phyloP scores from a whole-genome alignment of 2,888 invertebrate genomes.

The Cataglyphis albicans region DNA sequence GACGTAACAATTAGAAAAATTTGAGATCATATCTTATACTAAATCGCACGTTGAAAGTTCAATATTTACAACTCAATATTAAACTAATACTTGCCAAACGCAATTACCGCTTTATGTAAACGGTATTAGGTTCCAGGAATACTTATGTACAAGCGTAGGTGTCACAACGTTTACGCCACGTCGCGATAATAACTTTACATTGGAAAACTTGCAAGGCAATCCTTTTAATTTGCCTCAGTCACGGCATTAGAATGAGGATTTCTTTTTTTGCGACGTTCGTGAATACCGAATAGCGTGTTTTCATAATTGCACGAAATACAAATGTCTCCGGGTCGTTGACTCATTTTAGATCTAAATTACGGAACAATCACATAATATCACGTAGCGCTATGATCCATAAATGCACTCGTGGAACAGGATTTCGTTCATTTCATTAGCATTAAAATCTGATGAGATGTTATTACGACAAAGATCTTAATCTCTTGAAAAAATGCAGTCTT shows the following conservation, averaged over 20 bases:
- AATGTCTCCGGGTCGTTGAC: constrained; percentile 51
- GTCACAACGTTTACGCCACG: constrained; percentile 47
- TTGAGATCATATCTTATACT: not conserved
- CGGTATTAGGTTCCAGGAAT: constrained; percentile 40
- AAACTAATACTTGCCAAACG: constrained; percentile 15
- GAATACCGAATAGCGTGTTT: constrained; percentile 53
- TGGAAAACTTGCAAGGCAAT: constrained; percentile 47
- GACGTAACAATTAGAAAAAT: constrained; percentile 8
- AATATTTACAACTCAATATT: constrained; percentile 29
- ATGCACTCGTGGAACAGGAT: not conserved
- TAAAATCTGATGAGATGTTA: not conserved
- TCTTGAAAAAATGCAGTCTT: not conserved
- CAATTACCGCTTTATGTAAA: constrained; percentile 33
- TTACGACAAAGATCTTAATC: not conserved
- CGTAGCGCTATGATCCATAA: constrained; percentile 15
- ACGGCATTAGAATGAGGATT: constrained; percentile 34
- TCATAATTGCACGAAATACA: constrained; percentile 52
- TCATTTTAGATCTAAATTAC: constrained; percentile 42
- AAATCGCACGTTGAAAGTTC: constrained; percentile 10
- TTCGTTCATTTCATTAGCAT: not conserved
- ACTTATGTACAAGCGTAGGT: constrained; percentile 36
- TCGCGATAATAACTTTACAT: constrained; percentile 54
- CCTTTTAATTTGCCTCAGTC: constrained; percentile 48
- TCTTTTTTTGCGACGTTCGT: constrained; percentile 38
- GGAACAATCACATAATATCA: constrained; percentile 28